phyloP scores from a whole-genome alignment of 2,797 vertebrate species.

The Cuculus canorus region DNA sequence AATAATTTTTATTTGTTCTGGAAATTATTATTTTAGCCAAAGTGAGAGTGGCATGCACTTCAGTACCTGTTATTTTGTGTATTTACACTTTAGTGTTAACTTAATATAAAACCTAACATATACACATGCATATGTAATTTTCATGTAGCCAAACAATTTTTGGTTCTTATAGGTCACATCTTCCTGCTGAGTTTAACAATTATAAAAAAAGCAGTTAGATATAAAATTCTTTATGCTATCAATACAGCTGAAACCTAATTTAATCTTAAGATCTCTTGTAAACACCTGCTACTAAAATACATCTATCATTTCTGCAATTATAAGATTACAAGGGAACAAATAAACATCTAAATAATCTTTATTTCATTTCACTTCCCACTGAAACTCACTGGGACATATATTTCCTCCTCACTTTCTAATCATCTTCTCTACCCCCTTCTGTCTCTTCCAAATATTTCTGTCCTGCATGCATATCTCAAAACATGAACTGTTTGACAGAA shows the following conservation, averaged over 20 bases:
- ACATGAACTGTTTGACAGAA: not conserved
- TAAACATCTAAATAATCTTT: not conserved
- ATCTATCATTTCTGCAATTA: not conserved
- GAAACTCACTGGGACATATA: not conserved
- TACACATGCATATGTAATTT: not conserved
- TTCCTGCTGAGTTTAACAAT: not conserved
- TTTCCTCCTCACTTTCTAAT: not conserved
- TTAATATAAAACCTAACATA: not conserved
- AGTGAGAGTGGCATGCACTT: not conserved
- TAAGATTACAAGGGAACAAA: constrained; percentile 6
- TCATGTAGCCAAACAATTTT: not conserved
- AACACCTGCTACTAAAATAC: constrained; percentile 9
- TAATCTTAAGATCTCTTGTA: constrained; percentile 1
- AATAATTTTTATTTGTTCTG: not conserved
- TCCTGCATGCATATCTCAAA: not conserved
- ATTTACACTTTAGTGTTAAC: not conserved
- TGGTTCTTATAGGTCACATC: not conserved
- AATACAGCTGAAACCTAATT: not conserved
- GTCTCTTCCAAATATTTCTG: not conserved
- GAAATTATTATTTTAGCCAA: not conserved
- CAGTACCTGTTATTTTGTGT: not conserved
- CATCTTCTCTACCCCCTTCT: not conserved
- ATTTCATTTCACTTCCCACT: not conserved
- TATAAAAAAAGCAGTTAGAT: not conserved
- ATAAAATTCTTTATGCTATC: not conserved